Percentiles rank a stretch among this genome's conserved stretches.
These are phyloP conservation scores for Hypocryptadius cinnamomeus DNA, from an alignment of 2,113 vertebrate species.

Conservation along the genomic window DNA sequence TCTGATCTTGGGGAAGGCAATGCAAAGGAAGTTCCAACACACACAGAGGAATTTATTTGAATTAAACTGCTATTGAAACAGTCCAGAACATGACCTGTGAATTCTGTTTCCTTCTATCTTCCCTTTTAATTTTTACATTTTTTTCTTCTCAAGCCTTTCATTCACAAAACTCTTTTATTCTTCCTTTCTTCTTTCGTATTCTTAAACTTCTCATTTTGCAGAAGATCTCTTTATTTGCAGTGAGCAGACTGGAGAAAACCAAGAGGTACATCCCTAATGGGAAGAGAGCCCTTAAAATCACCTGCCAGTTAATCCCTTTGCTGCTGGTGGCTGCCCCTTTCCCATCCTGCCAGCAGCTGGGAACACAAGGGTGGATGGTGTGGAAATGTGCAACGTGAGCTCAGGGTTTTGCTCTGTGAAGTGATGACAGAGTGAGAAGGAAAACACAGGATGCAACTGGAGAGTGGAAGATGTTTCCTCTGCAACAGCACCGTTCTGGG, in stretches of 20 bases:
- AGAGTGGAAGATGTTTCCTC: conserved; percentile 22
- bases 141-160: not conserved
- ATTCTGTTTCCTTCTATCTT: not conserved
- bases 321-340: not conserved
- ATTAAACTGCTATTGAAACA: not conserved
- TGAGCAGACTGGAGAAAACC: not conserved
- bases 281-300: not conserved
- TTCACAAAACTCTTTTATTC: not conserved
- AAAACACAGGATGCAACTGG: not conserved
- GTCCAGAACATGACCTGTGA: not conserved
- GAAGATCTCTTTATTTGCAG: not conserved
- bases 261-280: not conserved
- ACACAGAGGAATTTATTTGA: not conserved
- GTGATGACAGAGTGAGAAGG: conserved; percentile 22
- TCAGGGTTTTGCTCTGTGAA: not conserved
- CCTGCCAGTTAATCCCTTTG: not conserved
- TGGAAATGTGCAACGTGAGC: not conserved
- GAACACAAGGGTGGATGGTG: not conserved
- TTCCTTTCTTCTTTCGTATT: not conserved
- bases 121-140: not conserved
- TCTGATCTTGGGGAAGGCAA: not conserved
- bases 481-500: not conserved
- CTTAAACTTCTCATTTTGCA: not conserved
- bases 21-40: not conserved
- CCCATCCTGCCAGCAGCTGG: not conserved